A percentile compares a stretch with the other conserved stretches of the same genome.
Conservation (phyloP, 1,140 invertebrate genomes). For the Bemisia tabaci region DNA sequence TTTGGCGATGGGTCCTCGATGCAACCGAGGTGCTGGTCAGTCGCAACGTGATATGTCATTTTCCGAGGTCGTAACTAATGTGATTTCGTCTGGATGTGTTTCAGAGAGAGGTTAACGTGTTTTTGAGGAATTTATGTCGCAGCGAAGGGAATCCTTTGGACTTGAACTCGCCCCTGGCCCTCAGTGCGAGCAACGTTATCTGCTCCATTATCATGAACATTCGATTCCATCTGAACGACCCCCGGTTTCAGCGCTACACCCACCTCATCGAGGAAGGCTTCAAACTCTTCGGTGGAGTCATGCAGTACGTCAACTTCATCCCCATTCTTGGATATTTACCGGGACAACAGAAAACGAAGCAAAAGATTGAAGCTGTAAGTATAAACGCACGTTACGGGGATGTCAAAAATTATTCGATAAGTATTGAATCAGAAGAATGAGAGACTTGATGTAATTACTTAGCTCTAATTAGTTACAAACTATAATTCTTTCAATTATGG, state of each 20-base stretch:
- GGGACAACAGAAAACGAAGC: conserved; percentile 48
- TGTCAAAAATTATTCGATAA: too few relatives aligned
- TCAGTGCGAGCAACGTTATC: conserved; percentile 80
- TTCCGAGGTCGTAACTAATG: too few relatives aligned
- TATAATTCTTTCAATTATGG: too few relatives aligned
- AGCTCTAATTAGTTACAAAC: too few relatives aligned
- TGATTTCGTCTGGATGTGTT: conserved; percentile 26
- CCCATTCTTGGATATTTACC: conserved; percentile 58
- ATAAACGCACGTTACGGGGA: too few relatives aligned
- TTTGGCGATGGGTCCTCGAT: too few relatives aligned
- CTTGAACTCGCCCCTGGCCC: conserved; percentile 53
- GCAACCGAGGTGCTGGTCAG: too few relatives aligned
- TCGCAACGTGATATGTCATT: too few relatives aligned
- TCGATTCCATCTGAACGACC: conserved; percentile 61
- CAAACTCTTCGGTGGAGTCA: conserved; percentile 55
- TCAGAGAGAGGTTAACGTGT: conserved; percentile 60
- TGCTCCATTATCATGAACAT: conserved; percentile 81
- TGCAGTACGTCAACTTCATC: conserved; percentile 46
- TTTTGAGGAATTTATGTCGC: conserved; percentile 46
- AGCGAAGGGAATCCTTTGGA: conserved; percentile 40
- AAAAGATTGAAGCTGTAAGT: conserved; percentile 51
- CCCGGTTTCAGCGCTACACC: conserved; percentile 62
- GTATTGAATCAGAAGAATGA: too few relatives aligned
- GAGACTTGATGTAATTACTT: too few relatives aligned
- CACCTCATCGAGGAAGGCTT: conserved; percentile 78